Conservation (phyloP, 2,113 vertebrate genomes). For the Vireo altiloquus region DNA sequence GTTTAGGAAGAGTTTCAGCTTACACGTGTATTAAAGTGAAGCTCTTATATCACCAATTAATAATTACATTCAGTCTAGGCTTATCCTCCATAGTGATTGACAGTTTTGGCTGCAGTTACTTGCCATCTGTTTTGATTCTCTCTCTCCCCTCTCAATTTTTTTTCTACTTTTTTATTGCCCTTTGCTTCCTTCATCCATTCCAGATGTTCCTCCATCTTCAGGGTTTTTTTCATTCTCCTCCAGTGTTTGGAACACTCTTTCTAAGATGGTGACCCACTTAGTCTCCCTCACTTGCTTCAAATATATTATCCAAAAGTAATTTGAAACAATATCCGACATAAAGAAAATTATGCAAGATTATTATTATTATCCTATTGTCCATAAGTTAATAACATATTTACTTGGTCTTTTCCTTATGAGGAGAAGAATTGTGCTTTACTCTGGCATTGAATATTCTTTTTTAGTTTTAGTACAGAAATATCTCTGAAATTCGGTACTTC, state of each 20-base stretch:
- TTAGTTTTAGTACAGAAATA: background rate
- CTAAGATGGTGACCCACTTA: background rate
- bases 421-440: background rate
- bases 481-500: background rate
- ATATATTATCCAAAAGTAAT: background rate
- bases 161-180: background rate
- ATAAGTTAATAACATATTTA: background rate
- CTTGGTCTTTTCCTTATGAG: background rate
- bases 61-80: background rate
- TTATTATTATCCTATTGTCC: background rate
- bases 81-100: background rate
- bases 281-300: background rate
- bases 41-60: background rate
- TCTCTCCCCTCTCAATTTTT: background rate
- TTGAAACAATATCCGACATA: rapidly evolving
- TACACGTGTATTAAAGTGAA: background rate
- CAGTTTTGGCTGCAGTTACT: background rate
- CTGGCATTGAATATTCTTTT: background rate
- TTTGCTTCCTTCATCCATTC: background rate
- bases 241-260: background rate
- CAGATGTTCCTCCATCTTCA: background rate
- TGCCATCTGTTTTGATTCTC: background rate
- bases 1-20: background rate
- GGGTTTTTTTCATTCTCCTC: background rate
- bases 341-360: background rate